Conservation (phyloP, 1,140 invertebrate genomes). For the Melitaea cinxia region DNA sequence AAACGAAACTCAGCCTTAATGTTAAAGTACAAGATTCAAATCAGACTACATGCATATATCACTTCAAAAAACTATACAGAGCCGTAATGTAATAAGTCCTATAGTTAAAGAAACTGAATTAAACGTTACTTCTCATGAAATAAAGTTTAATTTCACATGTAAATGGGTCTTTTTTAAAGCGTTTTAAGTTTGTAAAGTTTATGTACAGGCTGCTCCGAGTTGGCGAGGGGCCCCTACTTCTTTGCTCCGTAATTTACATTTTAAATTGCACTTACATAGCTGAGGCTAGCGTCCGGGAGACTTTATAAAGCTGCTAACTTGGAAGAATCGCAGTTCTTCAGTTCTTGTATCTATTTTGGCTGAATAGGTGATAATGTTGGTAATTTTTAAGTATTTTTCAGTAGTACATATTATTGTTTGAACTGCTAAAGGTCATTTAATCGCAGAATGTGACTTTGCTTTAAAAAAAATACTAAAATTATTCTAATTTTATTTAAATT, state of each 20-base stretch:
- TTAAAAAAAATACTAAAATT: too few relatives aligned
- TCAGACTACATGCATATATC: not conserved
- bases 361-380: not conserved
- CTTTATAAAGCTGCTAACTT: conserved; percentile 46
- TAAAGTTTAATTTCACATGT: not conserved
- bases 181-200: conserved; percentile 9
- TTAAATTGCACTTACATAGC: conserved; percentile 81
- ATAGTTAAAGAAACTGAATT: not conserved
- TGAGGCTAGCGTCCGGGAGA: conserved; percentile 60
- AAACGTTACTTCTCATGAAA: not conserved
- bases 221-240: conserved; percentile 69
- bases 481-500: too few relatives aligned
- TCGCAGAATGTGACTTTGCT: too few relatives aligned
- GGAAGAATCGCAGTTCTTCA: conserved; percentile 34
- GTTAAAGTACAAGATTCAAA: conserved; percentile 17
- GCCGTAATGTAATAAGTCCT: conserved; percentile 1
- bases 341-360: not conserved
- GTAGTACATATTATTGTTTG: too few relatives aligned
- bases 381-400: too few relatives aligned
- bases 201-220: conserved; percentile 66
- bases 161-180: not conserved
- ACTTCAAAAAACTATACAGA: not conserved
- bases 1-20: conserved; percentile 39
- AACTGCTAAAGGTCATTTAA: too few relatives aligned
- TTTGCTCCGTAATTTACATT: conserved; percentile 81